phyloP scores from a whole-genome alignment of 1,140 invertebrate genomes.

The Ostrea edulis region DNA sequence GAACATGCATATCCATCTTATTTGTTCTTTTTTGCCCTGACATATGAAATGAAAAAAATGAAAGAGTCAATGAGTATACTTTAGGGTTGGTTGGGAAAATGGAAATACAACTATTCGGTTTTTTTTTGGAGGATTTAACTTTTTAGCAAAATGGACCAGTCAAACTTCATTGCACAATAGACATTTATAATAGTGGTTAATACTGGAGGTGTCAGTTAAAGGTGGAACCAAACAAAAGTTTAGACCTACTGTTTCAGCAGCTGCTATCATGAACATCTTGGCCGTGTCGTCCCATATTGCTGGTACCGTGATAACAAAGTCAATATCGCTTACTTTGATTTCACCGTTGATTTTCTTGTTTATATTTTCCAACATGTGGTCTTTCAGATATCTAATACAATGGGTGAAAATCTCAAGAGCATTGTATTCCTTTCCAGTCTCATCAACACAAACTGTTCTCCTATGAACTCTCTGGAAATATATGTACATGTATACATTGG shows the following conservation, averaged over 20 bases:
- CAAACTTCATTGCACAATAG: too few relatives aligned
- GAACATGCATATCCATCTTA: too few relatives aligned
- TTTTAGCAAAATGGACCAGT: too few relatives aligned
- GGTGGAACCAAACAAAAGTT: too few relatives aligned
- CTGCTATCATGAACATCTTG: background rate
- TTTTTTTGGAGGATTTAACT: too few relatives aligned
- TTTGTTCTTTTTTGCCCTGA: too few relatives aligned
- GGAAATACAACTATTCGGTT: too few relatives aligned
- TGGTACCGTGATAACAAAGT: conserved; percentile 15
- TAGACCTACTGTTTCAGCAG: background rate
- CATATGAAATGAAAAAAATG: too few relatives aligned
- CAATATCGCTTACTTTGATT: background rate
- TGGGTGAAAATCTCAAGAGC: background rate
- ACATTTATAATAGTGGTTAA: too few relatives aligned
- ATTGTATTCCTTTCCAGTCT: background rate
- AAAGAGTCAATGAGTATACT: too few relatives aligned
- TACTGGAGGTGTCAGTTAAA: too few relatives aligned
- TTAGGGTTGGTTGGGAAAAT: too few relatives aligned
- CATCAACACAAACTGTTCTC: background rate
- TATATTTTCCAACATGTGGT: background rate
- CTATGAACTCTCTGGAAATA: background rate
- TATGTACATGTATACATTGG: background rate
- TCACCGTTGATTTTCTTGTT: conserved; percentile 8
- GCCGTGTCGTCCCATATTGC: conserved; percentile 28
- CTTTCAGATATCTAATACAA: background rate